A percentile compares a stretch with the other conserved stretches of the same genome.
Evolutionary conservation across 2,888 invertebrate genomes (phyloP).

Genomic region (Agrotis exclamationis): DNA sequence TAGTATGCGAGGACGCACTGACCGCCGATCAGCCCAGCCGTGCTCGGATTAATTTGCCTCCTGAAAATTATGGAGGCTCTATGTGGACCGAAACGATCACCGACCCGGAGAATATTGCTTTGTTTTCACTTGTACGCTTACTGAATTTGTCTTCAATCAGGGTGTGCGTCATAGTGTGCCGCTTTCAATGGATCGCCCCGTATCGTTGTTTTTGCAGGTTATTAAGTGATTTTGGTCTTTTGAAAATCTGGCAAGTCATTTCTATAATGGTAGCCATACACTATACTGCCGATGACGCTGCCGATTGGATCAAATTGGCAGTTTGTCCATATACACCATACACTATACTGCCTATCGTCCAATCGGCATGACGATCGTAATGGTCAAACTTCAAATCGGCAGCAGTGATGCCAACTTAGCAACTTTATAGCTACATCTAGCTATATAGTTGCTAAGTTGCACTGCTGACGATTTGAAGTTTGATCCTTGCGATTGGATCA

Average conservation of each 20-base stretch:
- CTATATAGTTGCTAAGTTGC: no score
- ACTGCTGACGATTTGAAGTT: no score
- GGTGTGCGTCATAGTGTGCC: constrained; percentile 44
- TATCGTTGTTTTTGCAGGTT: constrained; percentile 55
- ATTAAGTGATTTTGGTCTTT: constrained; percentile 20
- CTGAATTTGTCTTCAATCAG: constrained; percentile 72
- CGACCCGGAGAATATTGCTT: constrained; percentile 82
- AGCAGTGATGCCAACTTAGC: no score
- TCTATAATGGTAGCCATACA: no score
- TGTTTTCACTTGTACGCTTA: constrained; percentile 79
- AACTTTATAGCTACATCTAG: no score
- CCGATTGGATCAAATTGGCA: no score
- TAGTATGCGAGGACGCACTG: constrained; percentile 90
- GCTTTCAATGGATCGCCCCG: constrained; percentile 32
- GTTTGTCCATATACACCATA: no score
- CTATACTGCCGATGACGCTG: no score
- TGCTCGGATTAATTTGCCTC: constrained; percentile 90
- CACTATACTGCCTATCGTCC: no score
- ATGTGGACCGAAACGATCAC: constrained; percentile 80
- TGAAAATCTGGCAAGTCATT: constrained; percentile 1
- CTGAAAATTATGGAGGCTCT: constrained; percentile 88
- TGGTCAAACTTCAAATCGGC: no score
- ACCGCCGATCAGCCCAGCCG: constrained; percentile 88
- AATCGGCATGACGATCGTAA: no score
- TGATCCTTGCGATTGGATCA: no score